Percentiles rank a stretch among this genome's conserved stretches.
Evolutionary conservation across 1,140 invertebrate genomes (phyloP).

Genomic region (Trissolcus basalis): DNA sequence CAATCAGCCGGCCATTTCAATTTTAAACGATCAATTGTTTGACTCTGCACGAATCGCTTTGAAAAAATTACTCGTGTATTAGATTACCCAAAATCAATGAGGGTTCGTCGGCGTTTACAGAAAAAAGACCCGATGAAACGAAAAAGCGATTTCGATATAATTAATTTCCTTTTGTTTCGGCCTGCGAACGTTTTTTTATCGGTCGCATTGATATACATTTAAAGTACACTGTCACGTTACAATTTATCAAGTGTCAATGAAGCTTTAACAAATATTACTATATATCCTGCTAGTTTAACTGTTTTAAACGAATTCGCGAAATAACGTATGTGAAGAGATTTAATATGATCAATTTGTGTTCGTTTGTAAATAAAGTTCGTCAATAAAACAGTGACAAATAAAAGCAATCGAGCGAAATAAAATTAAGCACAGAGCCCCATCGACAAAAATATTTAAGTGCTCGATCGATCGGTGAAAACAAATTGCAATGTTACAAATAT

Average conservation of each 20-base stretch:
- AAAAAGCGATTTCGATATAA: too few relatives aligned
- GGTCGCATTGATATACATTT: background rate
- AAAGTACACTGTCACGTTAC: background rate
- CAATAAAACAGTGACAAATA: conserved; percentile 2
- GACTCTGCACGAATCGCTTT: too few relatives aligned
- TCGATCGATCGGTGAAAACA: background rate
- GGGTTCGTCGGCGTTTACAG: too few relatives aligned
- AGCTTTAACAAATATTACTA: background rate
- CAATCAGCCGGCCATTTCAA: too few relatives aligned
- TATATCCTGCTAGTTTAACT: background rate
- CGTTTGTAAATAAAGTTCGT: background rate
- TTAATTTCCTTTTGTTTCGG: background rate
- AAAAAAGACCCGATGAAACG: too few relatives aligned
- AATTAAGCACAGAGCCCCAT: background rate
- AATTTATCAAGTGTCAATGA: conserved; percentile 7
- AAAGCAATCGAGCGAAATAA: background rate
- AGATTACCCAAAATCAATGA: too few relatives aligned
- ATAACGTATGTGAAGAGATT: background rate
- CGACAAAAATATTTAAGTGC: background rate
- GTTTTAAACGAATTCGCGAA: background rate
- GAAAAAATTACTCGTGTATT: too few relatives aligned
- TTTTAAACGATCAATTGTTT: too few relatives aligned
- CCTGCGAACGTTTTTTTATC: background rate
- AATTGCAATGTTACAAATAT: conserved; percentile 46
- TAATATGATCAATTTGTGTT: background rate